Evolutionary conservation across 2,797 vertebrate species (phyloP).

Genomic region (Tangara arthus): DNA sequence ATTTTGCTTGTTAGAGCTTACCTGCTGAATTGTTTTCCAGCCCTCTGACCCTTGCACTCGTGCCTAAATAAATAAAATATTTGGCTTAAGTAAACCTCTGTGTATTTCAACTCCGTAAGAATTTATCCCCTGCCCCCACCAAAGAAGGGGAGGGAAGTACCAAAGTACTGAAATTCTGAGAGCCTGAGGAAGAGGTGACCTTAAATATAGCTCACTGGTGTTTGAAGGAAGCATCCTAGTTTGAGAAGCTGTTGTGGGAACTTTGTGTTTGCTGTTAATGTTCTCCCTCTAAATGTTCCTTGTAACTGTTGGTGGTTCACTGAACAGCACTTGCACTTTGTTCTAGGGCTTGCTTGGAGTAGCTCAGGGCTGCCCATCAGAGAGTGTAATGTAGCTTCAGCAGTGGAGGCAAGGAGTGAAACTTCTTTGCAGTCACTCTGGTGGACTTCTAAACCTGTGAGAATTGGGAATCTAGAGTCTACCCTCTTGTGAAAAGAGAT

Average conservation of each 20-base stretch:
- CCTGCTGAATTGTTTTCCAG: neutral
- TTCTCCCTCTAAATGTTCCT: neutral
- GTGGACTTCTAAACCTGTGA: neutral
- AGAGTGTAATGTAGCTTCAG: neutral
- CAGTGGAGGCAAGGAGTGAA: neutral
- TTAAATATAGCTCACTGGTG: neutral
- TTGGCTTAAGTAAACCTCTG: neutral
- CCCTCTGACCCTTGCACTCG: neutral
- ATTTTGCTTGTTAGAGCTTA: neutral
- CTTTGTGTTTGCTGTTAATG: neutral
- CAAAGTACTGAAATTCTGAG: neutral
- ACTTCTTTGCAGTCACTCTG: neutral
- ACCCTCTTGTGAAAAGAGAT: neutral
- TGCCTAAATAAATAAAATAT: neutral
- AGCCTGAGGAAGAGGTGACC: neutral
- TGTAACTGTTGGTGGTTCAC: neutral
- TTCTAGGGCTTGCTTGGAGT: neutral
- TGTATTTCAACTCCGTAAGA: neutral
- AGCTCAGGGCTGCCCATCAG: neutral
- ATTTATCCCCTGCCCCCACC: neutral
- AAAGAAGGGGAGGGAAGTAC: neutral
- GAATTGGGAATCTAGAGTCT: neutral
- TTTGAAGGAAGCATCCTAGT: neutral
- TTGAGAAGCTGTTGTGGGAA: neutral
- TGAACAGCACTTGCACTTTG: neutral